Conservation (phyloP, 1,140 invertebrate genomes). For the Drosophila sproati region DNA sequence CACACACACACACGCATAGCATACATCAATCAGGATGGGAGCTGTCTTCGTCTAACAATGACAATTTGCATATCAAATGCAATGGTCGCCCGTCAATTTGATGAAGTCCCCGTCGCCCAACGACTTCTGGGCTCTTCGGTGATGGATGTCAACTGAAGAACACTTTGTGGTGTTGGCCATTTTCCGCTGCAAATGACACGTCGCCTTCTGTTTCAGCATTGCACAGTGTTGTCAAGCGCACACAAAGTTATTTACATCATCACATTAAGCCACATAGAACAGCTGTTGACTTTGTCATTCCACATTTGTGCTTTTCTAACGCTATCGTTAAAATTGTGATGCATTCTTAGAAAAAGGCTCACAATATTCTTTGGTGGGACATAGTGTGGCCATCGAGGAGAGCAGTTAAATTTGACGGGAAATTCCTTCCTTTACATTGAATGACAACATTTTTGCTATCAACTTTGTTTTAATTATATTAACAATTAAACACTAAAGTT, state of each 20-base stretch:
- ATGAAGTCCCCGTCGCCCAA: slow-evolving; percentile 44
- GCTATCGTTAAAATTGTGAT: not conserved
- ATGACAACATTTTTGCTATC: too few relatives aligned
- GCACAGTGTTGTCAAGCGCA: slow-evolving; percentile 4
- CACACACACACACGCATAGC: slow-evolving; percentile 14
- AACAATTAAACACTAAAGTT: too few relatives aligned
- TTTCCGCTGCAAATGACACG: not conserved
- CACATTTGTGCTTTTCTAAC: not conserved
- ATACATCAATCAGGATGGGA: slow-evolving; percentile 14
- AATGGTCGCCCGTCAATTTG: slow-evolving; percentile 48
- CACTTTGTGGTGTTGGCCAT: not conserved
- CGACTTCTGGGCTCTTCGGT: not conserved
- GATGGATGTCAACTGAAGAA: slow-evolving; percentile 1
- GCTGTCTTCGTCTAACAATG: slow-evolving; percentile 16
- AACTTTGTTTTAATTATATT: too few relatives aligned
- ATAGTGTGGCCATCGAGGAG: too few relatives aligned
- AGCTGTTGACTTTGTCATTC: not conserved
- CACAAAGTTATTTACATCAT: not conserved
- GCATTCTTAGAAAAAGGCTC: not conserved
- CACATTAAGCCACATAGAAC: not conserved
- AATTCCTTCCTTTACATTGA: too few relatives aligned
- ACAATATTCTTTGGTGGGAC: too few relatives aligned
- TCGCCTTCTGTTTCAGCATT: not conserved
- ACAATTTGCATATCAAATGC: slow-evolving; percentile 64
- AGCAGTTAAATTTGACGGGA: too few relatives aligned